Evolutionary conservation across 1,140 invertebrate species (phyloP), one percentile per base, ranked within the genome.

Genomic region (Aphelinus certus): DNA sequence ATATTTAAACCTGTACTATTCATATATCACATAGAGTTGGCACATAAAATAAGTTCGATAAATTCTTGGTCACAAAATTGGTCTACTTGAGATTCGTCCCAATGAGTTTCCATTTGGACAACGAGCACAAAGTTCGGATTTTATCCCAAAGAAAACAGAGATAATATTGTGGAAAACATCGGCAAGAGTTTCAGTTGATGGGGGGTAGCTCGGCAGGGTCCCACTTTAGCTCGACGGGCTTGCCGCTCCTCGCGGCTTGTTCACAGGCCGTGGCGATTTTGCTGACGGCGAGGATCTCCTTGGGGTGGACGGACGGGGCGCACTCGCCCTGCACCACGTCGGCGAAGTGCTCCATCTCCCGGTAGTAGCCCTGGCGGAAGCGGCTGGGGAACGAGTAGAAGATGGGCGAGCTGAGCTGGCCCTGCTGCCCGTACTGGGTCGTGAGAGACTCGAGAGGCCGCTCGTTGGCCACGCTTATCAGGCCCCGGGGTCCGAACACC

Each of bases 331-430:
- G 75, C 2, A 92, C 81, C 62, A 92, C 84, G 80, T 93, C 89
- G 2, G 93, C 77, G 76, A 94, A 94, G 77, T 93, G 91, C 42
- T 93, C 89, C 77, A 93, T 84, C 79, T 93, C 92, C 2, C 80
- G 80, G 47, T 81, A 76, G 79, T 94, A 94, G 1, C 90, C 90
- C 48, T 89, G 82, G 71, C 83, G 83, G 80, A 90, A 93, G 48
- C 92, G 87, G 7, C 91, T 92, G 0, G 91, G 83, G 79, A 93
- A 94, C 1, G 89, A 92, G 76, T 89, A 92, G 84, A 85, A 91
- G 69, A 92, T 92, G 0, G 91, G 91, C 4, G 87, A 82, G 2
- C 75, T 78, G 42, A 74, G 86, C n/a, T 84, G 73, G 2, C 90
- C 90, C 10, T 85, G 79, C 0, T 87, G 79, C 2, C 82, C 88